Evolutionary conservation across 1,140 invertebrate species (phyloP).

Genomic region (Drosophila bifasciata): DNA sequence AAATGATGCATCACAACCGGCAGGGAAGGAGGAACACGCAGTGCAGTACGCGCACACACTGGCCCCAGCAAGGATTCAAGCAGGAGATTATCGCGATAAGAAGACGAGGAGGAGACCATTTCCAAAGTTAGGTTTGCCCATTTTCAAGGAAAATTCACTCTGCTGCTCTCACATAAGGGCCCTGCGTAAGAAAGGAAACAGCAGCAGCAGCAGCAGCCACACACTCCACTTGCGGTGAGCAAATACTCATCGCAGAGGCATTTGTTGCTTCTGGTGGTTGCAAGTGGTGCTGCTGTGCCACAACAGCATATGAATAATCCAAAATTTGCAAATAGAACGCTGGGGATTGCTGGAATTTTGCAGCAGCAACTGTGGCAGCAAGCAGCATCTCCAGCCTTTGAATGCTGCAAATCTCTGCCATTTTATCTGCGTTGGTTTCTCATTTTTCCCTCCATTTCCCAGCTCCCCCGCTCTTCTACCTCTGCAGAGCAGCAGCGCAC

Average conservation of each 20-base stretch:
- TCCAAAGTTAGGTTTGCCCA: constrained; percentile 69
- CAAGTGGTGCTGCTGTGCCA: constrained; percentile 36
- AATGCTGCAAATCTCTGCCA: constrained; percentile 79
- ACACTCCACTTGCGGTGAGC: constrained; percentile 66
- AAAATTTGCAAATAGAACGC: constrained; percentile 76
- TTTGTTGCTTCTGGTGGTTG: constrained; percentile 21
- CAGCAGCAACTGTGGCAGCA: constrained; percentile 31
- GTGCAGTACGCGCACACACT: constrained; percentile 60
- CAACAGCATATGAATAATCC: constrained; percentile 71
- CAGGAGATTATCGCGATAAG: constrained; percentile 65
- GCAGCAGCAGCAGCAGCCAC: constrained; percentile 5
- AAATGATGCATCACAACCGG: constrained; percentile 75
- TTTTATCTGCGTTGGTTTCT: constrained; percentile 79
- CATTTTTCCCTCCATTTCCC: constrained; percentile 74
- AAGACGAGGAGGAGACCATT: constrained; percentile 45
- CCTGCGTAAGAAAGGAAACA: constrained; percentile 46
- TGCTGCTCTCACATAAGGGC: constrained; percentile 69
- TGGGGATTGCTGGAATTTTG: constrained; percentile 67
- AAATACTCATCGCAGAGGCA: constrained; percentile 47
- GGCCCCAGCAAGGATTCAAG: neutral
- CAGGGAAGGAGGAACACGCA: constrained; percentile 58
- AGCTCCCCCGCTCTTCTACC: constrained; percentile 18
- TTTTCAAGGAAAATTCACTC: constrained; percentile 68
- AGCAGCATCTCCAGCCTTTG: constrained; percentile 66
- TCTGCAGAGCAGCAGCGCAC: constrained; percentile 20